Evolutionary conservation across 2,113 vertebrate species (phyloP).

Genomic region (Lota lota): DNA sequence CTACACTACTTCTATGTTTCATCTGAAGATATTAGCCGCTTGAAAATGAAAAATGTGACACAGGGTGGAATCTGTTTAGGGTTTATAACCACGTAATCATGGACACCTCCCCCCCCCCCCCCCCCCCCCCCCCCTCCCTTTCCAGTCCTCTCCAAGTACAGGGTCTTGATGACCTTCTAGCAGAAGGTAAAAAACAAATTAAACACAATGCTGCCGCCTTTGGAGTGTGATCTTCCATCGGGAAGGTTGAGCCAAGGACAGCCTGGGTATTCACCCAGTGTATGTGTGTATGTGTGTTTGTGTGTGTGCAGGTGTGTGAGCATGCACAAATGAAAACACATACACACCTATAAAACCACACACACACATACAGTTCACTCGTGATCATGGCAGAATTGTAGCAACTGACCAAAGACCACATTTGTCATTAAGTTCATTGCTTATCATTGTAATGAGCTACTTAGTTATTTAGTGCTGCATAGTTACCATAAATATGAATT

Average conservation of each 20-base stretch:
- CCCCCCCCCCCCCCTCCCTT: not conserved
- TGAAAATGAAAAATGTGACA: constrained; percentile 65
- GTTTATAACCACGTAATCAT: constrained; percentile 44
- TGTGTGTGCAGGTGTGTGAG: not conserved
- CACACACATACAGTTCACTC: not conserved
- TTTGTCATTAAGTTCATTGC: no score
- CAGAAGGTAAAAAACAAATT: constrained; percentile 16
- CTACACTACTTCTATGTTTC: constrained; percentile 49
- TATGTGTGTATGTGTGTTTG: not conserved
- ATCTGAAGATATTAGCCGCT: constrained; percentile 52
- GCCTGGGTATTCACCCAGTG: constrained; percentile 14
- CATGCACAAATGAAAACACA: not conserved
- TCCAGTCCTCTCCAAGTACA: no score
- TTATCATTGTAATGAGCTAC: no score
- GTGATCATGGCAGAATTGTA: no score
- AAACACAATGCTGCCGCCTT: constrained; percentile 14
- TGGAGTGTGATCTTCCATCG: constrained; percentile 37
- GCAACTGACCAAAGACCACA: no score
- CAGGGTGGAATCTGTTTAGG: constrained; percentile 49
- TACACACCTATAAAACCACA: not conserved
- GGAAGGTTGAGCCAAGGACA: constrained; percentile 57
- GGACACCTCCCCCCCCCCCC: not conserved
- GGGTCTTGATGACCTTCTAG: constrained; percentile 9
- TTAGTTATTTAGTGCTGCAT: no score
- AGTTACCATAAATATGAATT: no score